phyloP scores from a whole-genome alignment of 2,113 vertebrate species.

The Micronycteris hirsuta region DNA sequence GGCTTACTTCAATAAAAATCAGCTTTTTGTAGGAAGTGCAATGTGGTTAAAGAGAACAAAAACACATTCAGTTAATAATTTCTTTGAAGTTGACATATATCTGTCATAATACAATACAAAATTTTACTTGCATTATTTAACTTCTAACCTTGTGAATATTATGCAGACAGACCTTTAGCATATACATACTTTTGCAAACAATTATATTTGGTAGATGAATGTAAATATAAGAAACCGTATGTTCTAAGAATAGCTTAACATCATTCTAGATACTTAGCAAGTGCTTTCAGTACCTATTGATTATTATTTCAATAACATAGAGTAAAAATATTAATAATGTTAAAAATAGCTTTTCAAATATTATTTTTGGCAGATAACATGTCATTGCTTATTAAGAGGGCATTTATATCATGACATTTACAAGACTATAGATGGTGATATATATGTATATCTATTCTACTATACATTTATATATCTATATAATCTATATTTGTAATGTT shows the following conservation, averaged over 20 bases:
- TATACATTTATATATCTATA: neutral
- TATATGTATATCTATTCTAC: neutral
- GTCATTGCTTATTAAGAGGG: neutral
- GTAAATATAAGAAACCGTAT: neutral
- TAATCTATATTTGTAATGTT: neutral
- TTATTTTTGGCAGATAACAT: neutral
- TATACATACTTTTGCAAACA: neutral
- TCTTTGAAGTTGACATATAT: neutral
- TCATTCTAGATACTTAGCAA: neutral
- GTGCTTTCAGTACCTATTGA: neutral
- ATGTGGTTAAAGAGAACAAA: neutral
- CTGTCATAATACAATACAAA: neutral
- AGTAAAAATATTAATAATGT: neutral
- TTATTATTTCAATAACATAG: neutral
- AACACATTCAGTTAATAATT: neutral
- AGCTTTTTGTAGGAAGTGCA: neutral
- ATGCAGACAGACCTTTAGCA: neutral
- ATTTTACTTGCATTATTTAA: neutral
- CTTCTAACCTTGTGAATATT: neutral
- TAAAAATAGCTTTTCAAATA: neutral
- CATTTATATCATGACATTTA: neutral
- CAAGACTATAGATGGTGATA: neutral
- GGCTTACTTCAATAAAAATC: neutral
- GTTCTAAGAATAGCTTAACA: neutral
- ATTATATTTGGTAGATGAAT: neutral